Evolutionary conservation across 2,113 vertebrate species (phyloP), one percentile per base, ranked within the genome.

Genomic region (Emydura subglobosa): DNA sequence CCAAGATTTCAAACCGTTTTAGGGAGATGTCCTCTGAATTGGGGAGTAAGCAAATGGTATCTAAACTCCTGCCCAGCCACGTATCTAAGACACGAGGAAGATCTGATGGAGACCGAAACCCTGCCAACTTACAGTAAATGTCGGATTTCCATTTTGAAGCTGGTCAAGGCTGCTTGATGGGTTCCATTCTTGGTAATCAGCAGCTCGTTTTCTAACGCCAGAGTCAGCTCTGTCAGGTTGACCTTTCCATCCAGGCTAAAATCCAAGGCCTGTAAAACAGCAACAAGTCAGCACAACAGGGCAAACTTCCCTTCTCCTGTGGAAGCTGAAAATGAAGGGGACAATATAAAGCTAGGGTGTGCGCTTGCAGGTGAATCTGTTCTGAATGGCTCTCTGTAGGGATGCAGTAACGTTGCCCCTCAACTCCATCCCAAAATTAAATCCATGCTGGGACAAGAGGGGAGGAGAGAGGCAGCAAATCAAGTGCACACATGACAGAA

Each of bases 81-180:
- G 2, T 0, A 0, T 11, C 47, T 22, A 49, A 22, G 55, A 0
- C 47, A 2, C n/a, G 3, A 24, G 0, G 47, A 53, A 85, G 79
- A 25, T 19, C 93, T 1, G 1, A 82, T 44, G 1, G 34, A 47
- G 10, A 29, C 11, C 1, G 17, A 0, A 1, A 7, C 2, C 8
- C 82, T 27, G 1, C 42, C 0, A 74, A 99, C 99, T 99, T 97
- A 99, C 99, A 99, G 90, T 79, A 99, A 97, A 94, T 99, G 98
- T 57, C 99, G 98, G 97, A 99, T 99, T 98, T 99, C 99, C 0
- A 98, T 98, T 97, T 99, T 99, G 97, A 99, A 99, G 97, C 99
- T 99, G 0, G 98, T 99, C 95, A 99, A 97, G 2, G 99, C 99
- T 0, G 99, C 99, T 91, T 99, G 99, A 94, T 99, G 99, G 68